phyloP scores from a whole-genome alignment of 2,888 invertebrate genomes.

The Philereme vetulata region DNA sequence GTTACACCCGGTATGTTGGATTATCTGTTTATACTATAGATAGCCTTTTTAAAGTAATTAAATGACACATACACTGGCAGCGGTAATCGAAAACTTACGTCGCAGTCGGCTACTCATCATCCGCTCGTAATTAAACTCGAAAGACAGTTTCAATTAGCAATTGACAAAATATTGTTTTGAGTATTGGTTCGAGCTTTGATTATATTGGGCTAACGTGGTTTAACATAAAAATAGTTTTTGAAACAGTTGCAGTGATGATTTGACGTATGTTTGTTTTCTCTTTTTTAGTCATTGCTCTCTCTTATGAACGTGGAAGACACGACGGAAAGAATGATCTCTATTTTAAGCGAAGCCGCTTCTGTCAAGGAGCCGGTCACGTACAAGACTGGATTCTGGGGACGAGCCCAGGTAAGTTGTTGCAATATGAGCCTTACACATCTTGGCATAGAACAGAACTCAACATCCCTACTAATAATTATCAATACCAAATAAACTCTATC shows the following conservation, averaged over 20 bases:
- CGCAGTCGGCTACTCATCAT: too few species aligned
- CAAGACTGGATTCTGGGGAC: slow-evolving; percentile 96
- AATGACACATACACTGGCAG: too few species aligned
- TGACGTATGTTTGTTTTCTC: background rate
- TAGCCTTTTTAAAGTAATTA: too few species aligned
- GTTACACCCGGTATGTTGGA: slow-evolving; percentile 84
- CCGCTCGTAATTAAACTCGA: background rate
- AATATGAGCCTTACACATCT: background rate
- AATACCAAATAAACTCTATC: too few species aligned
- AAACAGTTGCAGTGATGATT: background rate
- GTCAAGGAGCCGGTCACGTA: slow-evolving; percentile 92
- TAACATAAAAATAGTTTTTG: too few species aligned
- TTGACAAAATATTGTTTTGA: too few species aligned
- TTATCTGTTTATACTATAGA: background rate
- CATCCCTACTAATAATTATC: too few species aligned
- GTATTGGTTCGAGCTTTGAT: too few species aligned
- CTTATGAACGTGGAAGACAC: slow-evolving; percentile 94
- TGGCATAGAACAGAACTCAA: background rate
- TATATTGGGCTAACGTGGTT: too few species aligned
- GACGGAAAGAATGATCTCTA: slow-evolving; percentile 92
- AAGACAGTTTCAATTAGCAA: too few species aligned
- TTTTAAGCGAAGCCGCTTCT: slow-evolving; percentile 93
- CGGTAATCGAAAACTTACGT: too few species aligned
- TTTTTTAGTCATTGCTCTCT: slow-evolving; percentile 86
- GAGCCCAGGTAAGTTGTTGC: slow-evolving; percentile 88